These are phyloP conservation scores for Nanorana parkeri DNA, from an alignment of 2,113 vertebrate genomes.

Conservation along the genomic window DNA sequence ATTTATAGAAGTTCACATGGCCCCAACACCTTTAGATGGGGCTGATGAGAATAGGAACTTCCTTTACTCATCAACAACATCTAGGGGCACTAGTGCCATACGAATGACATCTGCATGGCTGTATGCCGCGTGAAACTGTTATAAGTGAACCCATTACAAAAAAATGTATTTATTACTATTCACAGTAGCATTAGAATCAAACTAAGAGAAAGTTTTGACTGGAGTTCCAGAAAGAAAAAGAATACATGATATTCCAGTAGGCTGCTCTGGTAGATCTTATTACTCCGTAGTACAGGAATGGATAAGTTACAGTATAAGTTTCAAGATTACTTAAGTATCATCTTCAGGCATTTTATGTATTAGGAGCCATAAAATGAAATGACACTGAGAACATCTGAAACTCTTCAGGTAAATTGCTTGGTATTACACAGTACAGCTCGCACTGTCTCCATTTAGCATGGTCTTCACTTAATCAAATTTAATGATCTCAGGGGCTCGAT, in stretches of 20 bases:
- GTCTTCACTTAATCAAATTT: constrained; percentile 18
- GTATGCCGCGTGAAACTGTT: too few relatives aligned
- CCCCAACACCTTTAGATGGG: too few relatives aligned
- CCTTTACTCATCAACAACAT: too few relatives aligned
- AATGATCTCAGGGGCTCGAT: constrained; percentile 11
- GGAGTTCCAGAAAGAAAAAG: too few relatives aligned
- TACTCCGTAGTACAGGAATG: too few relatives aligned
- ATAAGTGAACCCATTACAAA: too few relatives aligned
- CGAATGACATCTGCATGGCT: too few relatives aligned
- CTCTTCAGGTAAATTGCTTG: constrained; percentile 28
- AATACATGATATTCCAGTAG: too few relatives aligned
- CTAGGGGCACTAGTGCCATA: too few relatives aligned
- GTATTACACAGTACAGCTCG: background rate
- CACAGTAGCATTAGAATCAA: background rate
- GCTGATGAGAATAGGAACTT: too few relatives aligned
- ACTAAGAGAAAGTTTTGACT: background rate
- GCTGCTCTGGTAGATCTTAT: too few relatives aligned
- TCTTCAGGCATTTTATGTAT: constrained; percentile 26
- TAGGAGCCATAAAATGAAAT: constrained; percentile 1
- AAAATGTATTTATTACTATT: background rate
- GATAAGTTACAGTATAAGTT: background rate
- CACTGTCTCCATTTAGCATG: background rate
- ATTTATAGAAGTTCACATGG: too few relatives aligned
- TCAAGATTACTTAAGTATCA: constrained; percentile 8
- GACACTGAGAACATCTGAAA: constrained; percentile 10